Base-by-base conservation (phyloP, 2,797 vertebrate genomes). In the Chromis chromis region DNA sequence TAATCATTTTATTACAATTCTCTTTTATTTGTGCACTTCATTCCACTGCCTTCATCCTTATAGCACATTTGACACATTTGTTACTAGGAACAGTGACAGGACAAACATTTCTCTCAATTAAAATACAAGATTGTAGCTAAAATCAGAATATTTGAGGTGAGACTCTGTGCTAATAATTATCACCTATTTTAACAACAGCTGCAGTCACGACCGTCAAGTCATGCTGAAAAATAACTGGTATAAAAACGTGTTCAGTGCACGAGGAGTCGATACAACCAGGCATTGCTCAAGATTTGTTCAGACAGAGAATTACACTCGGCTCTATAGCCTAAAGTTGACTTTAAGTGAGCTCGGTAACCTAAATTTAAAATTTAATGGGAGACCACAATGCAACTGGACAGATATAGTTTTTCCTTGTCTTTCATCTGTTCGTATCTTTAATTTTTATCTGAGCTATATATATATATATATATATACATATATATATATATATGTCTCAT, bases 1-100 rank as follows among this genome's bases (percentile, higher is more conserved):
- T n/a, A 57, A 36, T 70, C 1, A 46, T 17, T 68, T 71, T 49
- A 63, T 67, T 69, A 40, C 33, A 71, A 0, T 49, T 17, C n/a
- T 46, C 44, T 46, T 46, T n/a, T 46, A 46, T 46, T n/a, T n/a
- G 42, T 44, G 40, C 27, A 67, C 10, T 67, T 33, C 0, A 7
- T 9, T 44, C 31, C 3, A n/a, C n/a, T 50, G 4, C 3, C 11
- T n/a, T 65, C 13, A 65, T 59, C 27, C 16, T n/a, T 36, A 6
- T 22, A 12, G 49, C 46, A 36, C 42, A 55, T 60, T 42, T 48
- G 4, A 50, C 53, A 28, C 27, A 19, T 27, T 31, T 40, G 63
- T 53, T 27, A 17, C 10, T 13, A 4, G 21, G 8, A 16, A 40
- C 19, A 24, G 6, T 46, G 17, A 55, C 58, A 16, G 3, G 48